Conservation (phyloP, 2,113 vertebrate genomes). For the Aegotheles bennettii region DNA sequence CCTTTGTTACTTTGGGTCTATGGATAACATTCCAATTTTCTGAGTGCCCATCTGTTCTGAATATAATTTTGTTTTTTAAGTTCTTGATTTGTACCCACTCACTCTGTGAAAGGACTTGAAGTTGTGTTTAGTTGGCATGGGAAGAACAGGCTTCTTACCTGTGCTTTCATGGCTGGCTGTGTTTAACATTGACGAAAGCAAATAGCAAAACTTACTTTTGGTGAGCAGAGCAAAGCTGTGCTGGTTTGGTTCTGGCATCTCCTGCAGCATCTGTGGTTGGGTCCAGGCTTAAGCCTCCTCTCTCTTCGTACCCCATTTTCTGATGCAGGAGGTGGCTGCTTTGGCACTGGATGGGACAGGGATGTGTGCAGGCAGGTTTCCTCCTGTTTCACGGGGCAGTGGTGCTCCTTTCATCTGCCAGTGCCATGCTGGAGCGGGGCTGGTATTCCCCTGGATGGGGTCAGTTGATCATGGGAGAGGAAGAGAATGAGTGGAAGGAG, state of each 20-base stretch:
- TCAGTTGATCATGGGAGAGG: background rate
- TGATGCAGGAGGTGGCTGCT: background rate
- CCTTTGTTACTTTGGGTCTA: background rate
- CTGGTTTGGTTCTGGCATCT: background rate
- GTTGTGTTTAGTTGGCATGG: background rate
- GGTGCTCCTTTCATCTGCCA: background rate
- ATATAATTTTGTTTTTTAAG: background rate
- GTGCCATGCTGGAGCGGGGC: background rate
- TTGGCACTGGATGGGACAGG: too few relatives aligned
- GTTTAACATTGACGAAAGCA: background rate
- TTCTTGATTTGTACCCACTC: background rate
- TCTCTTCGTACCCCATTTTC: background rate
- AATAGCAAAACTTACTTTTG: background rate
- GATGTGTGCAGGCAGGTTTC: background rate
- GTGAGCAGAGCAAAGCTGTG: fast-evolving
- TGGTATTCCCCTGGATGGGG: background rate
- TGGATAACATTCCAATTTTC: background rate
- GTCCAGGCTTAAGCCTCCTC: background rate
- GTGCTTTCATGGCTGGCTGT: background rate
- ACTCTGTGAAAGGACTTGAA: background rate
- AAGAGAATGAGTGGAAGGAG: background rate
- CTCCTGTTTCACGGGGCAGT: background rate
- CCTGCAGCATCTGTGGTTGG: background rate
- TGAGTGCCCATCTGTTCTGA: background rate
- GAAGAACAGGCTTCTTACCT: background rate